Evolutionary conservation across 2,113 vertebrate species (phyloP).

Genomic region (Dolichotis patagonum): DNA sequence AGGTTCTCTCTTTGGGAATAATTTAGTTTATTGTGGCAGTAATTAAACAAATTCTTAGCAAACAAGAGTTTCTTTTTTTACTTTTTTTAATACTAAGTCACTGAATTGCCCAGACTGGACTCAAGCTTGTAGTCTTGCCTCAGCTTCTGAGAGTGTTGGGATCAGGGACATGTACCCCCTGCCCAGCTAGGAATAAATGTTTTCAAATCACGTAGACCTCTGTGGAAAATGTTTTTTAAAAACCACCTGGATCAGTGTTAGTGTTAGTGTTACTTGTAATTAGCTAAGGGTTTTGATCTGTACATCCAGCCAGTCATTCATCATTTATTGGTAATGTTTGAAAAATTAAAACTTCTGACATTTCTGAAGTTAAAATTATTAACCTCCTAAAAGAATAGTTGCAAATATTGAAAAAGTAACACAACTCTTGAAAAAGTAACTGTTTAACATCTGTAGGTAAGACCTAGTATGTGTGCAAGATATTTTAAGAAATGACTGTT

Average conservation of each 20-base stretch:
- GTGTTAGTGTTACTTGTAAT: background rate
- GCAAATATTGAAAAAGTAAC: background rate
- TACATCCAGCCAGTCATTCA: background rate
- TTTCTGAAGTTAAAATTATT: slow-evolving; percentile 18
- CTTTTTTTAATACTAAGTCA: background rate
- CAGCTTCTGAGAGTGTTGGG: background rate
- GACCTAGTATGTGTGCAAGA: background rate
- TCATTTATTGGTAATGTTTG: background rate
- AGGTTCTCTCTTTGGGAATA: background rate
- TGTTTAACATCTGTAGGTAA: background rate
- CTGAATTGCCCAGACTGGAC: background rate
- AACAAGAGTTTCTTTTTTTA: background rate
- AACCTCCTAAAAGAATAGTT: background rate
- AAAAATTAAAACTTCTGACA: background rate
- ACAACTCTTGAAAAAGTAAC: background rate
- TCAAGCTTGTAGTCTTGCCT: background rate
- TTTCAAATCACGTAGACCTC: background rate
- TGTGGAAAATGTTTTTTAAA: background rate
- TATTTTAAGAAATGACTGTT: background rate
- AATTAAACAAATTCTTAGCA: slow-evolving; percentile 1
- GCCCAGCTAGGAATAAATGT: background rate
- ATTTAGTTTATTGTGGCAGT: background rate
- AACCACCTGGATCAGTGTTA: background rate
- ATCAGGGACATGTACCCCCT: background rate
- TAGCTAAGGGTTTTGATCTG: slow-evolving; percentile 11